Percentiles rank a stretch among this genome's conserved stretches.
phyloP scores from a whole-genome alignment of 1,140 invertebrate species.

The Dermatophagoides farinae region DNA sequence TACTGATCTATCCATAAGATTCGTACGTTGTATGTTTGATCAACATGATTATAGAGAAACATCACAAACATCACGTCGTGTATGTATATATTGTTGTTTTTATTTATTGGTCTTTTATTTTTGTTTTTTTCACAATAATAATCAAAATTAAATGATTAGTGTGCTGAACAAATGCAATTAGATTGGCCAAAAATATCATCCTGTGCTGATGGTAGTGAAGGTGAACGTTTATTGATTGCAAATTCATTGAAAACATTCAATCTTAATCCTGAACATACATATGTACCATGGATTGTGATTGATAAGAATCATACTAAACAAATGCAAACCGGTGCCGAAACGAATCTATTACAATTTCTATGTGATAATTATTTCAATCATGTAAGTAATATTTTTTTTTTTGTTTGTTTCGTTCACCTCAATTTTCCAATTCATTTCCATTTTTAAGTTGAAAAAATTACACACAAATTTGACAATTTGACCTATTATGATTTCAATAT shows the following conservation, averaged over 20 bases:
- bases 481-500: too few species aligned
- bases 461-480: not conserved
- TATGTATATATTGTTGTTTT: not conserved
- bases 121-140: not conserved
- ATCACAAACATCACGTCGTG: not conserved
- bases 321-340: conserved; percentile 4
- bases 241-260: conserved; percentile 14
- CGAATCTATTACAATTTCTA: conserved; percentile 4
- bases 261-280: conserved; percentile 11
- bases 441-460: too few species aligned
- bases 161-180: conserved; percentile 1
- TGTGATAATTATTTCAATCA: conserved; percentile 11
- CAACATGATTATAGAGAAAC: not conserved
- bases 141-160: conserved; percentile 2
- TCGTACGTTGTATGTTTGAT: conserved; percentile 9
- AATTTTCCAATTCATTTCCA: not conserved
- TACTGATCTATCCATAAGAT: conserved; percentile 1
- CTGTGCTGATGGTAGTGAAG: conserved; percentile 11
- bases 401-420: not conserved
- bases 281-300: conserved; percentile 12
- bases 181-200: conserved; percentile 8
- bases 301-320: conserved; percentile 11
- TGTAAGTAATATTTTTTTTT: conserved; percentile 8
- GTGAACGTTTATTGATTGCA: conserved; percentile 13
- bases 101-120: too few species aligned